Conservation (phyloP, 2,113 vertebrate species). For the Zapornia atra region DNA sequence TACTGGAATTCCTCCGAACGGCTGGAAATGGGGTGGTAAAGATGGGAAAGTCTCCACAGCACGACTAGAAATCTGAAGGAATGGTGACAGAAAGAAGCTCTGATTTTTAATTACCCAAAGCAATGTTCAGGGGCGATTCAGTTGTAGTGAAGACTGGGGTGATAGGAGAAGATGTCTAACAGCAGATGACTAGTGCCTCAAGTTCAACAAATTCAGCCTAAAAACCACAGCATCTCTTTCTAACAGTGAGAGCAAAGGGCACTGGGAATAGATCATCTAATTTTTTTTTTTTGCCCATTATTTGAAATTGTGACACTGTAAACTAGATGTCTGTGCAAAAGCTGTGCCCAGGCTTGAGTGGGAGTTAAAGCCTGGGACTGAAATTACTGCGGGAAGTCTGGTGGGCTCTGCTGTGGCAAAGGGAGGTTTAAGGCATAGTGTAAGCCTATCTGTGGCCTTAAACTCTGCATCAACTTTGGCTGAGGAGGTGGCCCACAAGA, state of each 20-base stretch:
- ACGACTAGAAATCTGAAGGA: not conserved
- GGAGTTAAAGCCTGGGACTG: not conserved
- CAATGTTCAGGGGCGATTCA: not conserved
- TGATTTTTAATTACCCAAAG: not conserved
- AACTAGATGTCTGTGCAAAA: not conserved
- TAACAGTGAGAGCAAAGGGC: not conserved
- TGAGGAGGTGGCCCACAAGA: not conserved
- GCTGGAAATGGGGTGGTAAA: not conserved
- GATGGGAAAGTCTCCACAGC: not conserved
- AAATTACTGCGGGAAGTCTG: not conserved
- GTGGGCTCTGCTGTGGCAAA: not conserved
- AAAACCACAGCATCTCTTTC: not conserved
- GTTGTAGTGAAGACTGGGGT: not conserved
- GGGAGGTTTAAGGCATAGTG: not conserved
- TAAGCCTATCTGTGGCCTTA: not conserved
- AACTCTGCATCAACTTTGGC: not conserved
- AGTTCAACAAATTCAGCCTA: not conserved
- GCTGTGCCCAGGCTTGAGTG: not conserved
- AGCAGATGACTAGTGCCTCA: not conserved
- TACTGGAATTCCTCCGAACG: not conserved
- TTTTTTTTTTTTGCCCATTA: not conserved
- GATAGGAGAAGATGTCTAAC: not conserved
- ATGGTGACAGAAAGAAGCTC: not conserved
- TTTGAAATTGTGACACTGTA: not conserved
- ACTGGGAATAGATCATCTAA: not conserved